Conservation (phyloP, 1,140 invertebrate genomes). For the Cyclina sinensis region DNA sequence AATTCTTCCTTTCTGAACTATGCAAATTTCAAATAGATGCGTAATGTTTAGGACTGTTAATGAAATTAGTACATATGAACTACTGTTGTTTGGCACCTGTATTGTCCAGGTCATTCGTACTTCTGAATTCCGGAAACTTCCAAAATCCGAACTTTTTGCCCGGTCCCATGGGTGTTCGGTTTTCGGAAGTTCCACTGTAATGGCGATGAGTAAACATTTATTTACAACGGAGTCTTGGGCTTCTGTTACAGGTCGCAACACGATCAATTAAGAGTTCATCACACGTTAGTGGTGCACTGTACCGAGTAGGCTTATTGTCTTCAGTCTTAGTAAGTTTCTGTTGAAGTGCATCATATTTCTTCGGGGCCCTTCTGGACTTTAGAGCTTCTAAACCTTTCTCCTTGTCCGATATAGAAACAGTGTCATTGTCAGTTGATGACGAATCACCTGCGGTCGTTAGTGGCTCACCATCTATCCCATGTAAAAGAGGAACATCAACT, state of each 20-base stretch:
- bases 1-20: too few species aligned
- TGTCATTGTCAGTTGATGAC: not conserved
- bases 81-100: too few species aligned
- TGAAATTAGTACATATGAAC: too few species aligned
- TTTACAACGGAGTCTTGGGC: slow-evolving; percentile 22
- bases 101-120: too few species aligned
- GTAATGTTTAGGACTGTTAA: too few species aligned
- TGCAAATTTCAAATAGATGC: too few species aligned
- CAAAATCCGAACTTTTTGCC: too few species aligned
- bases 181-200: too few species aligned
- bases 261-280: slow-evolving; percentile 46
- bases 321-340: slow-evolving; percentile 17
- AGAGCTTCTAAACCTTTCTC: not conserved
- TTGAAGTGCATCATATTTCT: not conserved
- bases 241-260: slow-evolving; percentile 47
- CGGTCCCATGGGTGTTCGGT: too few species aligned
- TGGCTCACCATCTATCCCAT: too few species aligned
- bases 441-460: not conserved
- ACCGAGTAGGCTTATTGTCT: not conserved
- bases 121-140: too few species aligned
- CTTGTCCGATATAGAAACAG: too few species aligned
- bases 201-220: not conserved
- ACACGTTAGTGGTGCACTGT: not conserved
- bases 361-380: not conserved
- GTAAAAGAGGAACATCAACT: not conserved